These are phyloP conservation scores for Leucania comma DNA, from an alignment of 2,888 invertebrate genomes.

Conservation along the genomic window DNA sequence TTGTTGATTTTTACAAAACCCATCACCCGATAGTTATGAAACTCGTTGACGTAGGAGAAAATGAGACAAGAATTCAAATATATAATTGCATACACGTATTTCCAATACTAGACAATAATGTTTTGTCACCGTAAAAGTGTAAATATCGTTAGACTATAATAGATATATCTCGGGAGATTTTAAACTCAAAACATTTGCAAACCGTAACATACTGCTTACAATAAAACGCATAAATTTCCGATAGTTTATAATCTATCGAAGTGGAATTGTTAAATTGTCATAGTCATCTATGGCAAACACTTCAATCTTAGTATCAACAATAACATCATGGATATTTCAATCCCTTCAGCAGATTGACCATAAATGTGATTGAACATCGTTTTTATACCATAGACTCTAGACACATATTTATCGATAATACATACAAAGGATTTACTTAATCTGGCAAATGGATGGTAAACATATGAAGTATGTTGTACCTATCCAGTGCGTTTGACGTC, in stretches of 20 bases:
- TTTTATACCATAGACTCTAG: not conserved
- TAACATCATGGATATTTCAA: not conserved
- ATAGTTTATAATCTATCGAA: no score
- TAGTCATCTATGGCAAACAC: not conserved
- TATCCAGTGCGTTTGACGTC: conserved; percentile 43
- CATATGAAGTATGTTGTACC: not conserved
- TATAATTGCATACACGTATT: not conserved
- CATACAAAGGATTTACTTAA: conserved; percentile 38
- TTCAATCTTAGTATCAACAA: not conserved
- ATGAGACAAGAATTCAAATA: not conserved
- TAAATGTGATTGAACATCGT: not conserved
- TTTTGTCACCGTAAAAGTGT: not conserved
- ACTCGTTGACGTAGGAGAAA: not conserved
- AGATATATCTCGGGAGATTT: no score
- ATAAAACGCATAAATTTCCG: no score
- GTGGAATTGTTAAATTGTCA: no score
- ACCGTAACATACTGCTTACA: no score
- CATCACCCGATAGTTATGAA: not conserved
- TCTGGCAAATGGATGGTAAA: conserved; percentile 45
- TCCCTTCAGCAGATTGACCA: conserved; percentile 19
- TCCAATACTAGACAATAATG: not conserved
- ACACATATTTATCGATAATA: not conserved
- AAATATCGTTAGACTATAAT: no score
- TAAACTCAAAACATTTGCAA: no score
- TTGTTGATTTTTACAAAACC: no score